Base-by-base conservation (phyloP, 1,140 invertebrate genomes). In the Zaprionus tsacasi region DNA sequence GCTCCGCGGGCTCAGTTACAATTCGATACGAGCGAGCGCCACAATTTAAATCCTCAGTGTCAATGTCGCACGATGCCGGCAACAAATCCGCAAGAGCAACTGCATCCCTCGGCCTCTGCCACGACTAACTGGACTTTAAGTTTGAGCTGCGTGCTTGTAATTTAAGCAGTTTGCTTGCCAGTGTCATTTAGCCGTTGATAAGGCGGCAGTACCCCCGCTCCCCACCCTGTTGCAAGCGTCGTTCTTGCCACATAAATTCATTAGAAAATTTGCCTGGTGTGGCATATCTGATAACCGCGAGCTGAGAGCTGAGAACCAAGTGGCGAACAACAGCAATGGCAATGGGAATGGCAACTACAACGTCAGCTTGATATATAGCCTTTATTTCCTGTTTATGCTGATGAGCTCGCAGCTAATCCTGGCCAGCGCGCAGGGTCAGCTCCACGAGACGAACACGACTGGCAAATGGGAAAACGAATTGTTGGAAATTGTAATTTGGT, bases 1-100 rank as follows among this genome's bases (percentile, higher is more conserved):
- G 85, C 72, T 75, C 68, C 21, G 30, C 33, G 35, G 33, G 38
- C 38, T 87, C 77, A 73, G 83, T 81, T 80, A 70, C 83, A 77
- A 89, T 88, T 83, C 85, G 81, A 89, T 89, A 89, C 67, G 85
- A 21, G 21, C 81, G 81, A 88, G 83, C 85, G 85, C 85, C 81
- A 89, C 81, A 79, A 88, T 83, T 85, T 78, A 88, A 89, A 88
- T 80, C 75, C 75, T 89, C 85, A 89, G 85, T 89, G 85, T 89
- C 85, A 89, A 89, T 89, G 85, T 89, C 85, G 82, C 68, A 54
- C 45, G 36, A 33, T 56, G 71, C 27, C 7, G 55, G 45, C n/a
- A 15, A 52, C 21, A 40, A 63, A 63, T 63, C 60, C 21, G 68
- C 58, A 64, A 54, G 33, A 12, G 12, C 30, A 45, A 45, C 40